Percentiles rank a stretch among this genome's conserved stretches.
Conservation (phyloP, 1,140 invertebrate genomes). For the Globodera ellingtonae region DNA sequence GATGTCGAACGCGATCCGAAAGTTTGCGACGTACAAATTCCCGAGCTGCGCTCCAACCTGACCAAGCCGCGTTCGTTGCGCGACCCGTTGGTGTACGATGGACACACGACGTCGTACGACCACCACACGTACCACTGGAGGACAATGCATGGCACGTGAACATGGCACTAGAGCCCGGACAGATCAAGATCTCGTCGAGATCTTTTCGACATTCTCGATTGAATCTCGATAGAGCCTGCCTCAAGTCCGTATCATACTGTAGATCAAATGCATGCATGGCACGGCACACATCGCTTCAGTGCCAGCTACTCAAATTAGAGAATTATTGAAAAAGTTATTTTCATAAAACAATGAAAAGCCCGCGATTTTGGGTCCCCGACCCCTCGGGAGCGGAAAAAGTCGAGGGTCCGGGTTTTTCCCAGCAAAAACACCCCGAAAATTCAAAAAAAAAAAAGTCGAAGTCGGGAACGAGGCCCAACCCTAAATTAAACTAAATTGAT, state of each 20-base stretch:
- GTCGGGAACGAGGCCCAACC: no score
- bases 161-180: neutral
- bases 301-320: no score
- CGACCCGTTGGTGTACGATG: slow-evolving; percentile 53
- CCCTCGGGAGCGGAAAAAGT: no score
- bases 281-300: no score
- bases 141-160: slow-evolving; percentile 57
- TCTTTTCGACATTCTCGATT: neutral
- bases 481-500: slow-evolving; percentile 1
- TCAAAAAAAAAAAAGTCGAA: no score
- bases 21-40: slow-evolving; percentile 62
- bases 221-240: neutral
- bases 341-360: no score
- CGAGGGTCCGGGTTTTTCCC: no score
- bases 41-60: slow-evolving; percentile 60
- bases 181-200: slow-evolving; percentile 13
- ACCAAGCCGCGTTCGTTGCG: slow-evolving; percentile 52
- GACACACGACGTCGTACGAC: slow-evolving; percentile 61
- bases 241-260: neutral
- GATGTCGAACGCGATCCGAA: slow-evolving; percentile 62
- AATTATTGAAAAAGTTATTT: no score
- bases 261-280: no score
- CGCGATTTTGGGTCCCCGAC: no score
- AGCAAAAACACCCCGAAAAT: no score
- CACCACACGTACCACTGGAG: slow-evolving; percentile 63